Percentiles rank a stretch among this genome's conserved stretches.
phyloP scores from a whole-genome alignment of 2,888 invertebrate genomes.

The Clostera curtula region DNA sequence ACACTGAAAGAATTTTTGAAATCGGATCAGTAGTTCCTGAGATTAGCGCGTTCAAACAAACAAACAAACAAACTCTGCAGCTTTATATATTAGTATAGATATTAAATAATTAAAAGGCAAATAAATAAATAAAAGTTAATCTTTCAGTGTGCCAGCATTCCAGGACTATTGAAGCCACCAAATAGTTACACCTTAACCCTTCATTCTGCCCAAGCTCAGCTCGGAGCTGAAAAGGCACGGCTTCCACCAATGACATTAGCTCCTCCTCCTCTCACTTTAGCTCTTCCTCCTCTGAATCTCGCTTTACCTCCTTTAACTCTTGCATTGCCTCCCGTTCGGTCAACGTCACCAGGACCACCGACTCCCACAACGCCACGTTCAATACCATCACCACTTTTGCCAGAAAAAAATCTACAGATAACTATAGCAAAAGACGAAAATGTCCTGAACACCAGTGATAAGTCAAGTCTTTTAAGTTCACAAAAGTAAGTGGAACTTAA shows the following conservation, averaged over 20 bases:
- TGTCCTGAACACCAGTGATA: constrained; percentile 58
- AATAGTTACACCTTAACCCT: constrained; percentile 71
- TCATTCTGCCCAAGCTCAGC: constrained; percentile 55
- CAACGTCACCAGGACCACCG: constrained; percentile 42
- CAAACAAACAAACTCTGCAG: too few species aligned
- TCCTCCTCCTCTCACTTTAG: constrained; percentile 42
- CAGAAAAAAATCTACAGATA: constrained; percentile 61
- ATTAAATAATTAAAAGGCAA: too few species aligned
- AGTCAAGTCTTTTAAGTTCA: constrained; percentile 62
- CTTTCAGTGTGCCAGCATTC: constrained; percentile 75
- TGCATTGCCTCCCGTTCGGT: constrained; percentile 42
- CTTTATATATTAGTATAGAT: too few species aligned
- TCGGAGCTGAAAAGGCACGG: constrained; percentile 59
- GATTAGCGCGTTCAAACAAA: too few species aligned
- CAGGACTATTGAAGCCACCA: constrained; percentile 81
- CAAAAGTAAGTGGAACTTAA: constrained; percentile 70
- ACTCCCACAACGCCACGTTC: constrained; percentile 53
- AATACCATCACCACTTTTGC: constrained; percentile 49
- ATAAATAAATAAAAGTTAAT: too few species aligned
- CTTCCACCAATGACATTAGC: constrained; percentile 55
- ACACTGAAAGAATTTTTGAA: too few species aligned
- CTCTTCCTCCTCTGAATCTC: constrained; percentile 47
- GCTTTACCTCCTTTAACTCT: constrained; percentile 46
- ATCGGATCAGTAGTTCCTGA: too few species aligned
- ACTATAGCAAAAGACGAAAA: constrained; percentile 59